A percentile compares a stretch with the other conserved stretches of the same genome.
phyloP scores from a whole-genome alignment of 2,797 vertebrate species.

The Sebastes taczanowskii region DNA sequence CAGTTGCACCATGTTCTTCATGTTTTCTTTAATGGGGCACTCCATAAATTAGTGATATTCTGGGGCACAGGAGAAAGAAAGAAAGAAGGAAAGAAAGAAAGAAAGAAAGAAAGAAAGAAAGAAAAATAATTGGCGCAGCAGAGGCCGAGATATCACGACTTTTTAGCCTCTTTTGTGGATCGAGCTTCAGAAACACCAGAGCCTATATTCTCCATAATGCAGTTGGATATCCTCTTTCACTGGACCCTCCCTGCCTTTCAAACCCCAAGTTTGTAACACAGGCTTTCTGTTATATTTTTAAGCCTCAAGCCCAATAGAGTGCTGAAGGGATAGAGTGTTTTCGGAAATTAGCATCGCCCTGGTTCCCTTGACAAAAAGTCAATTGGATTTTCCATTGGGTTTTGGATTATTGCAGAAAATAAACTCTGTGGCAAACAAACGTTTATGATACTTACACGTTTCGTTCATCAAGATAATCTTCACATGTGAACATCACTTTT shows the following conservation, averaged over 20 bases:
- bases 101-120: not conserved
- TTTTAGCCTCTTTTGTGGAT: not conserved
- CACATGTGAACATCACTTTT: accelerated
- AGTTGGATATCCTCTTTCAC: not conserved
- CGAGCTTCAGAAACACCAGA: not conserved
- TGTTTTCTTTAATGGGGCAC: not conserved
- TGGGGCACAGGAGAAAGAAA: not conserved
- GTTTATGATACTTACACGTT: too few relatives aligned
- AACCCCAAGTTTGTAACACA: not conserved
- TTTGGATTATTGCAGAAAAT: too few relatives aligned
- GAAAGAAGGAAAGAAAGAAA: not conserved
- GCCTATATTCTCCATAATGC: not conserved
- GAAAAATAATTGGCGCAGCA: not conserved
- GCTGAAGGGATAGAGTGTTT: too few relatives aligned
- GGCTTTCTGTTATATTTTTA: too few relatives aligned
- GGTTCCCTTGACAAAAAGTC: too few relatives aligned
- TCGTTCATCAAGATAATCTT: too few relatives aligned
- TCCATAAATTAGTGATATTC: not conserved
- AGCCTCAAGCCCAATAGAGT: too few relatives aligned
- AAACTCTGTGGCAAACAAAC: too few relatives aligned
- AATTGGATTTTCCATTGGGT: too few relatives aligned
- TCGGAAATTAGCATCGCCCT: too few relatives aligned
- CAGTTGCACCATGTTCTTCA: not conserved
- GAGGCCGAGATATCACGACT: not conserved
- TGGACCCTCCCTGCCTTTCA: not conserved